Conservation (phyloP, 2,113 vertebrate genomes). For the Arenaria interpres region DNA sequence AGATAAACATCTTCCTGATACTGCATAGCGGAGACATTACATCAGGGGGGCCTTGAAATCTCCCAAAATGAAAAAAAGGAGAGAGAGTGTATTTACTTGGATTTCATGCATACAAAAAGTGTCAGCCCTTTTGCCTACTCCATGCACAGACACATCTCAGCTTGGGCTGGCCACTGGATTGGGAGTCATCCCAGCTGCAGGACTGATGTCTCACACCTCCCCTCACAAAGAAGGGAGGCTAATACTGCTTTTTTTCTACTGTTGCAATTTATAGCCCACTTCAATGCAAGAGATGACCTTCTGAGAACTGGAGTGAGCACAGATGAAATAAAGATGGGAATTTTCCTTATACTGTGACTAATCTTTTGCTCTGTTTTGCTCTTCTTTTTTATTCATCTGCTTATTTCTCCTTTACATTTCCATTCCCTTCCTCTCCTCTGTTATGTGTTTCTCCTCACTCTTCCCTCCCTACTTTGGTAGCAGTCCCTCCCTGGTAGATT, state of each 20-base stretch:
- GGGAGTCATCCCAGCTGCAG: neutral
- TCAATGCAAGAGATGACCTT: neutral
- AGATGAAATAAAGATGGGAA: neutral
- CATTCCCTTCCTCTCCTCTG: neutral
- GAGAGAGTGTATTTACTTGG: neutral
- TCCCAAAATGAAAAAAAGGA: neutral
- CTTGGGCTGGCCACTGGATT: neutral
- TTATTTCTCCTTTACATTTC: neutral
- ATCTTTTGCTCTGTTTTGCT: neutral
- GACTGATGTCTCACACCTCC: neutral
- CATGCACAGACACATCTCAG: neutral
- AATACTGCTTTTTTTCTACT: neutral
- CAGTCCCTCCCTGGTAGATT: neutral
- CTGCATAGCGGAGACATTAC: neutral
- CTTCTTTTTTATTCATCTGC: neutral
- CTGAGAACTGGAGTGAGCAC: neutral
- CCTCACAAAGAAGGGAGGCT: neutral
- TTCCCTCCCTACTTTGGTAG: neutral
- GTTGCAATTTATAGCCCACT: neutral
- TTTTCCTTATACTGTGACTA: neutral
- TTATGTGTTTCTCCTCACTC: neutral
- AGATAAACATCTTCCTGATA: constrained; percentile 35
- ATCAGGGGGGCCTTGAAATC: neutral
- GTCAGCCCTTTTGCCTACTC: neutral
- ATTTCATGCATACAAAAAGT: neutral